Conservation (phyloP, 2,113 vertebrate genomes). For the Varanus salvator region DNA sequence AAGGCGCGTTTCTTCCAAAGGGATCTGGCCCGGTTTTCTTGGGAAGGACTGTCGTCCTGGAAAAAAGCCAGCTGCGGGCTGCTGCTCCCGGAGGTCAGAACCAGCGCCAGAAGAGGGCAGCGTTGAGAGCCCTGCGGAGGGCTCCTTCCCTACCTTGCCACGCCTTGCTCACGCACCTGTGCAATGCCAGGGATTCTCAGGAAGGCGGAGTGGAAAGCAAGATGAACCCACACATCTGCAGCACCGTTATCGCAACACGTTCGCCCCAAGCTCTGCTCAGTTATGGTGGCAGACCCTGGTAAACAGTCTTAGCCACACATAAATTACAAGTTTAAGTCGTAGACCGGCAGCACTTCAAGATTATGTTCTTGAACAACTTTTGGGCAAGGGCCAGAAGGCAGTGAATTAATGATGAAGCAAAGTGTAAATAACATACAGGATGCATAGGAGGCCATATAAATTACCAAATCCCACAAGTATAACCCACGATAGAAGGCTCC, state of each 20-base stretch:
- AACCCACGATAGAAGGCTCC: background rate
- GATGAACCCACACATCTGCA: background rate
- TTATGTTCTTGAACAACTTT: background rate
- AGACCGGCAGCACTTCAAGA: background rate
- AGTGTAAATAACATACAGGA: background rate
- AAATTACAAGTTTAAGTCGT: background rate
- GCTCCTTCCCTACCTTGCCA: too few species aligned
- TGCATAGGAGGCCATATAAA: background rate
- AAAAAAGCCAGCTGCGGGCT: background rate
- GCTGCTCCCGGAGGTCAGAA: background rate
- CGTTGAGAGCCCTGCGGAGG: too few species aligned
- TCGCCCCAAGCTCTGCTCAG: background rate
- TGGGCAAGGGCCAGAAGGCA: background rate
- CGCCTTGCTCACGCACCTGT: too few species aligned
- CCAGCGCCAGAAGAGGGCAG: background rate
- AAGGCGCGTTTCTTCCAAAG: background rate
- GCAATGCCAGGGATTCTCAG: too few species aligned
- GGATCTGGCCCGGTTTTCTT: background rate
- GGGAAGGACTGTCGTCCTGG: conserved; percentile 8
- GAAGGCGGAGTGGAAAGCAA: too few species aligned
- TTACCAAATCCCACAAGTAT: background rate
- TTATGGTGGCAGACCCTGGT: too few species aligned
- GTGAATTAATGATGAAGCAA: background rate
- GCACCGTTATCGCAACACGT: background rate
- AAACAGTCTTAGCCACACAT: background rate